Percentiles rank a stretch among this genome's conserved stretches.
phyloP scores from a whole-genome alignment of 2,888 invertebrate genomes.

The Cosmia pyralina region DNA sequence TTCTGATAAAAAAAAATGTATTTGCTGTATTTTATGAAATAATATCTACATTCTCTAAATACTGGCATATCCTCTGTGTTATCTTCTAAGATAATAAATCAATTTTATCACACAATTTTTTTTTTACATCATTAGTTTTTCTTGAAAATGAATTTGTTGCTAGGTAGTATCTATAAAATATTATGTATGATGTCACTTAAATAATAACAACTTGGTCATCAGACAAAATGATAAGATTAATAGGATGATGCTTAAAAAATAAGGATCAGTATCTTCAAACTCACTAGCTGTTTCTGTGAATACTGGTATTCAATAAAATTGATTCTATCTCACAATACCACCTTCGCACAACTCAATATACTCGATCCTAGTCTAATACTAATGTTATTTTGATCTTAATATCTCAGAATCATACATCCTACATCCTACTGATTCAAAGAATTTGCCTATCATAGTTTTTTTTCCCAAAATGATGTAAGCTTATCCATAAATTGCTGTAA shows the following conservation, averaged over 20 bases:
- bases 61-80: not conserved
- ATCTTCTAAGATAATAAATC: not conserved
- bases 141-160: not conserved
- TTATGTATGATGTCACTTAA: not conserved
- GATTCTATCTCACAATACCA: not conserved
- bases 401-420: constrained; percentile 10
- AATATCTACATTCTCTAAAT: constrained; percentile 2
- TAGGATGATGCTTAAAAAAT: not conserved
- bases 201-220: constrained; percentile 3
- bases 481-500: not conserved
- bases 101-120: too few relatives aligned
- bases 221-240: not conserved
- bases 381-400: constrained; percentile 21
- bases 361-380: constrained; percentile 6
- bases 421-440: not conserved
- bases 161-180: not conserved
- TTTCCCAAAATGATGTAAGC: not conserved
- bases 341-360: constrained; percentile 22
- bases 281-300: constrained; percentile 1
- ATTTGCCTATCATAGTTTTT: not conserved
- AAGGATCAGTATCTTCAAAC: not conserved
- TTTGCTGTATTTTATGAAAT: not conserved
- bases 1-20: not conserved
- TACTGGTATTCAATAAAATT: constrained; percentile 8
- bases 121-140: not conserved